Percentiles rank a stretch among this genome's conserved stretches.
Evolutionary conservation across 2,113 vertebrate species (phyloP).

Genomic region (Hyaena hyaena): DNA sequence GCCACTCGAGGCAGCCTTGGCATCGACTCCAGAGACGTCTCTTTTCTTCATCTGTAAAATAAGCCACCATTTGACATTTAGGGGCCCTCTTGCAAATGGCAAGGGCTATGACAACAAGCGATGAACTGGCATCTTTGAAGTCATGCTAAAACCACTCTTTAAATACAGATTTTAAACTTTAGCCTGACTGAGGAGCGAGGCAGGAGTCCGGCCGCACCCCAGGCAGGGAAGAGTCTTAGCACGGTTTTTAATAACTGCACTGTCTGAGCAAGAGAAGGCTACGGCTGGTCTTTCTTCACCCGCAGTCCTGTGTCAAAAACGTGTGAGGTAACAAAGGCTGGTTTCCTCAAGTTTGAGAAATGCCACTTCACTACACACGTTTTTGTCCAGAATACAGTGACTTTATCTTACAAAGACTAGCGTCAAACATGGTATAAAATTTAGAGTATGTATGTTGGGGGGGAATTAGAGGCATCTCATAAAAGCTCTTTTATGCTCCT

Average conservation of each 20-base stretch:
- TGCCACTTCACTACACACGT: neutral
- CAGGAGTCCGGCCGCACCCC: neutral
- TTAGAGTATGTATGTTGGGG: neutral
- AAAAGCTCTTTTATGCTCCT: slow-evolving; percentile 8
- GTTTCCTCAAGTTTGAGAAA: slow-evolving; percentile 10
- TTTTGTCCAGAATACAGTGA: neutral
- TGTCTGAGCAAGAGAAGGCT: neutral
- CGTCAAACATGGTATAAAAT: slow-evolving; percentile 34
- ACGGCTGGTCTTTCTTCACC: neutral
- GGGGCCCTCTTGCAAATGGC: slow-evolving; percentile 23
- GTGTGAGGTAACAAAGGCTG: neutral
- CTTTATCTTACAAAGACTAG: neutral
- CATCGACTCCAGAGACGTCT: neutral
- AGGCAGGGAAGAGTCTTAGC: neutral
- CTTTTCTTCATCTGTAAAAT: slow-evolving; percentile 20
- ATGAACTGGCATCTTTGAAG: slow-evolving; percentile 41
- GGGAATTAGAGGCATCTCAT: neutral
- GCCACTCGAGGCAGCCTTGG: neutral
- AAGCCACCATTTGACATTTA: slow-evolving; percentile 33
- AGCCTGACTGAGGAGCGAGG: neutral
- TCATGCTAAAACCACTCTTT: neutral
- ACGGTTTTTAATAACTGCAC: neutral
- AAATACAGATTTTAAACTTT: slow-evolving; percentile 34
- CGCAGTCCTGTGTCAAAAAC: neutral
- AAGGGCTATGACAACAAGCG: neutral